Conservation (phyloP, 2,888 invertebrate species). For the Tetropium fuscum region DNA sequence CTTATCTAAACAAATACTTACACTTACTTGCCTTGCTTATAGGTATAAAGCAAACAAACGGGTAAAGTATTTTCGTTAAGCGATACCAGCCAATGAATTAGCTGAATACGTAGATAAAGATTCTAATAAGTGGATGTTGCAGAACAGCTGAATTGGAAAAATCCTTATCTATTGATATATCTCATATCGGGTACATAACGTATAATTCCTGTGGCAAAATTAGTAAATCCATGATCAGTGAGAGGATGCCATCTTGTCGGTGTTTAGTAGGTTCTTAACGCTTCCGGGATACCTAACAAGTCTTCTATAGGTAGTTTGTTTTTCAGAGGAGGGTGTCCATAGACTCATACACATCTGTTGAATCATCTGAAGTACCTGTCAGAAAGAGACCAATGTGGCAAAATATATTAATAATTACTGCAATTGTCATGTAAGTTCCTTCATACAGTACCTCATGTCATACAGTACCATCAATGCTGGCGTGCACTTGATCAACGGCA, state of each 20-base stretch:
- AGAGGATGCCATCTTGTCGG: conserved; percentile 21
- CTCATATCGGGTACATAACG: background rate
- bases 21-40: too few relatives aligned
- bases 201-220: background rate
- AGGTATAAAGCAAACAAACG: too few relatives aligned
- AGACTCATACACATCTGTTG: conserved; percentile 28
- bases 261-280: conserved; percentile 31
- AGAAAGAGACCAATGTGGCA: conserved; percentile 40
- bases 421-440: conserved; percentile 39
- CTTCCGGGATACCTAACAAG: too few relatives aligned
- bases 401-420: conserved; percentile 35
- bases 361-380: background rate
- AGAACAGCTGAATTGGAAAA: background rate
- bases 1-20: too few relatives aligned
- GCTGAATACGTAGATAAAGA: too few relatives aligned
- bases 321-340: conserved; percentile 19
- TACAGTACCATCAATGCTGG: too few relatives aligned
- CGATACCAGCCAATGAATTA: too few relatives aligned
- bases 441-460: background rate
- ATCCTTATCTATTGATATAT: background rate
- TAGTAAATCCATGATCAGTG: background rate
- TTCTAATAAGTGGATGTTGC: too few relatives aligned
- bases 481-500: too few relatives aligned
- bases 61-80: too few relatives aligned
- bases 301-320: too few relatives aligned